phyloP scores from a whole-genome alignment of 2,113 vertebrate genomes.

The Phycodurus eques region DNA sequence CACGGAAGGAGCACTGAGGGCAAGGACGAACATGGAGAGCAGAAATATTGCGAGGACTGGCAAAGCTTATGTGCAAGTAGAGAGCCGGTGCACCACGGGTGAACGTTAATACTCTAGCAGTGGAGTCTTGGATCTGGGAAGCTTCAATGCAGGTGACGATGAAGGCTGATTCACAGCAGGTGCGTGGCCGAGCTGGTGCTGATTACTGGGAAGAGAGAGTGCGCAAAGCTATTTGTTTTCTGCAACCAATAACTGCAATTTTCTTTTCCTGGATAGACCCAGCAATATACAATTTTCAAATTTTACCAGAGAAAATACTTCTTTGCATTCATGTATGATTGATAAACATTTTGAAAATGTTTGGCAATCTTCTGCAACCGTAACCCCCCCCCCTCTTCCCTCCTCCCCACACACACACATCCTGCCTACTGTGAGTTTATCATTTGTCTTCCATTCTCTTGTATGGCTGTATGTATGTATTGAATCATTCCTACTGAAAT shows the following conservation, averaged over 20 bases:
- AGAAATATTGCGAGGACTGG: no score
- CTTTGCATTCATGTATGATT: constrained; percentile 9
- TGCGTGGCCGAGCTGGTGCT: no score
- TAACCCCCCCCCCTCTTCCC: no score
- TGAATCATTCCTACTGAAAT: constrained; percentile 64
- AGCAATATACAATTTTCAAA: background rate
- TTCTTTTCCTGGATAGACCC: background rate
- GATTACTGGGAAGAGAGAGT: no score
- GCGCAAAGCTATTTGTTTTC: no score
- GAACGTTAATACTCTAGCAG: no score
- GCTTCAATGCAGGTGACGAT: no score
- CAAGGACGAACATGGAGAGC: no score
- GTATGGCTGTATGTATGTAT: constrained; percentile 44
- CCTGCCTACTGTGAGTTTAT: constrained; percentile 16
- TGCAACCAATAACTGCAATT: background rate
- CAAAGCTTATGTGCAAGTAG: no score
- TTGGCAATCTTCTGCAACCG: constrained; percentile 45
- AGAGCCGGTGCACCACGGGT: no score
- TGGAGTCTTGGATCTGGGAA: no score
- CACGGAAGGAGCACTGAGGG: no score
- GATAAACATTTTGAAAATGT: constrained; percentile 45
- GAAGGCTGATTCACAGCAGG: background rate
- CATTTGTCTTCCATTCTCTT: constrained; percentile 46
- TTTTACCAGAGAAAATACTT: background rate
- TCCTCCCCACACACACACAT: background rate